Percentiles rank a stretch among this genome's conserved stretches.
These are phyloP conservation scores for Maconellicoccus hirsutus DNA, from an alignment of 1,140 invertebrate genomes.

Conservation along the genomic window DNA sequence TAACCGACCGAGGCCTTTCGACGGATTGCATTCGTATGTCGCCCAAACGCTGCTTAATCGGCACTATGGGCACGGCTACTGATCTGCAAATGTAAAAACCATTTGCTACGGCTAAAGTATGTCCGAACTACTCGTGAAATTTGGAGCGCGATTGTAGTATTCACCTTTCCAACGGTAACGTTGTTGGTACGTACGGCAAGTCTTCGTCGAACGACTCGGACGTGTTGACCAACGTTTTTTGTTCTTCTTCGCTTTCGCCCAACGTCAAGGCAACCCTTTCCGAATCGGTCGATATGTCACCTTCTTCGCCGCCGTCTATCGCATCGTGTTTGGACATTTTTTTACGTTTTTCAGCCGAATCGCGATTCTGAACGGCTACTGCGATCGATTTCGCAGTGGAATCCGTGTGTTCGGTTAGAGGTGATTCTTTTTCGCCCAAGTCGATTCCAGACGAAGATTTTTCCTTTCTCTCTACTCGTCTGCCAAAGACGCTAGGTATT, in stretches of 20 bases:
- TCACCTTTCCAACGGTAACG: conserved; percentile 57
- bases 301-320: background rate
- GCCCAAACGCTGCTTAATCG: conserved; percentile 57
- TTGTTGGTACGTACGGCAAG: conserved; percentile 74
- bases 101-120: background rate
- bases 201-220: conserved; percentile 79
- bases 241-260: conserved; percentile 37
- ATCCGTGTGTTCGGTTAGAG: too few relatives aligned
- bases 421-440: too few relatives aligned
- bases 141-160: background rate
- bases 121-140: too few relatives aligned
- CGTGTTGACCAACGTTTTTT: conserved; percentile 59
- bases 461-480: too few relatives aligned
- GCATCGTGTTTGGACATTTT: conserved; percentile 6
- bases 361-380: too few relatives aligned
- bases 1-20: conserved; percentile 72
- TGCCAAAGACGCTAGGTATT: too few relatives aligned
- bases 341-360: background rate
- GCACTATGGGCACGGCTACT: conserved; percentile 63
- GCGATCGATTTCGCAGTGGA: too few relatives aligned
- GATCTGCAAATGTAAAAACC: conserved; percentile 38
- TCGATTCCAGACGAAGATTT: too few relatives aligned
- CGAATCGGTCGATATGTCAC: conserved; percentile 24
- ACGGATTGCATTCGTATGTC: conserved; percentile 65
- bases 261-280: conserved; percentile 15